Conservation (phyloP, 2,113 vertebrate species). For the Amphiprion ocellaris region DNA sequence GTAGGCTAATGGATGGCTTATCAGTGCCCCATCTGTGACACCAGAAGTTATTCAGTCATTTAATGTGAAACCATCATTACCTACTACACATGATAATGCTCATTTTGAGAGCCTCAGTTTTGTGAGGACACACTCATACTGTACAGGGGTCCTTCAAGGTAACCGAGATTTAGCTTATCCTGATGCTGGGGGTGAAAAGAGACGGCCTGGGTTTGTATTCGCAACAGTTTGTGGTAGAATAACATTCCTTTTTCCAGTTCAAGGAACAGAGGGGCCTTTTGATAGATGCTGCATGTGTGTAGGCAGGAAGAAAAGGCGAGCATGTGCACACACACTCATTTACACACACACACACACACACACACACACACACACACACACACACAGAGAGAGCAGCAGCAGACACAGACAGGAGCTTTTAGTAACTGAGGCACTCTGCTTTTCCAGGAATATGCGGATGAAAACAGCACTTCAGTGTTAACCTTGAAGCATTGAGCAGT, state of each 20-base stretch:
- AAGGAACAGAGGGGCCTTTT: slow-evolving; percentile 53
- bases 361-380: neutral
- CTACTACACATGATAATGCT: slow-evolving; percentile 7
- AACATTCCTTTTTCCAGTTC: slow-evolving; percentile 59
- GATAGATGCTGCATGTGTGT: slow-evolving; percentile 51
- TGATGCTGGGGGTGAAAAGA: slow-evolving; percentile 22
- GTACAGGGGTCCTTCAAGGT: slow-evolving; percentile 28
- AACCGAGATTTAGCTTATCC: slow-evolving; percentile 32
- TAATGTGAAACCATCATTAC: slow-evolving; percentile 1
- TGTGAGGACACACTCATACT: neutral
- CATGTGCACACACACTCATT: neutral
- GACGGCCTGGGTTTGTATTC: slow-evolving; percentile 43
- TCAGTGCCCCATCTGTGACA: slow-evolving; percentile 44
- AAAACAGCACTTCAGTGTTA: slow-evolving; percentile 78
- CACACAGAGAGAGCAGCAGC: neutral
- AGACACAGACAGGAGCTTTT: slow-evolving; percentile 68
- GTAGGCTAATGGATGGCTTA: slow-evolving; percentile 2
- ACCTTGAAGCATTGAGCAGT: slow-evolving; percentile 78
- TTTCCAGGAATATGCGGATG: slow-evolving; percentile 62
- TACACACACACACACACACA: neutral
- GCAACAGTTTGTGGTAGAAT: slow-evolving; percentile 45
- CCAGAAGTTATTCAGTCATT: slow-evolving; percentile 13
- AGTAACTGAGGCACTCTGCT: slow-evolving; percentile 64
- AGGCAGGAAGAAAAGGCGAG: slow-evolving; percentile 17
- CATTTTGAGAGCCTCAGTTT: neutral